These are phyloP conservation scores for Cynopterus sphinx DNA, from an alignment of 2,797 vertebrate species.

Conservation along the genomic window DNA sequence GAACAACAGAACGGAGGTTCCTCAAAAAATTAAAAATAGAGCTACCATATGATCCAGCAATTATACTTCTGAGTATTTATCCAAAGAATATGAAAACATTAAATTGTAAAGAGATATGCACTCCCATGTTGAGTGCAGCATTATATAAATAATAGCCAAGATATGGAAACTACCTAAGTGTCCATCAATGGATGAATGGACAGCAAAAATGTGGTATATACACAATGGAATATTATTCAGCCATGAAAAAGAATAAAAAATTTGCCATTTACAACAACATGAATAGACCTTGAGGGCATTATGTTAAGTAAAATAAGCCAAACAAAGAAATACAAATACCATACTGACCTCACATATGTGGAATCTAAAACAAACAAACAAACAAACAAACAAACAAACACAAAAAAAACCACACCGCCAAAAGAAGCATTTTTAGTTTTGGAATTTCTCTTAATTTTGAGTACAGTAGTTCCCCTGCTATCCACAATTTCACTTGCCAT, in stretches of 20 bases:
- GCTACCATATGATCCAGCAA: not conserved
- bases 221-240: not conserved
- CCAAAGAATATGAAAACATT: not conserved
- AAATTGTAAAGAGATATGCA: not conserved
- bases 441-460: slow-evolving; percentile 1
- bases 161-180: not conserved
- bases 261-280: not conserved
- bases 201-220: not conserved
- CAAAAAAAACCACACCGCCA: not conserved
- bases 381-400: not conserved
- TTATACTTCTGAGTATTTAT: not conserved
- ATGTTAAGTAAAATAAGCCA: not conserved
- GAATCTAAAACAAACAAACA: not conserved
- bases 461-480: not conserved
- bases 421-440: not conserved
- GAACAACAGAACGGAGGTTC: not conserved
- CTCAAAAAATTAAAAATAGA: not conserved
- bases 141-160: not conserved
- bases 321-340: not conserved
- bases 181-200: not conserved
- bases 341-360: not conserved
- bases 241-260: not conserved
- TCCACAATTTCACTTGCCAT: not conserved
- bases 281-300: not conserved
- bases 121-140: not conserved